Conservation (phyloP, 2,113 vertebrate genomes). For the Melanerpes aurifrons region DNA sequence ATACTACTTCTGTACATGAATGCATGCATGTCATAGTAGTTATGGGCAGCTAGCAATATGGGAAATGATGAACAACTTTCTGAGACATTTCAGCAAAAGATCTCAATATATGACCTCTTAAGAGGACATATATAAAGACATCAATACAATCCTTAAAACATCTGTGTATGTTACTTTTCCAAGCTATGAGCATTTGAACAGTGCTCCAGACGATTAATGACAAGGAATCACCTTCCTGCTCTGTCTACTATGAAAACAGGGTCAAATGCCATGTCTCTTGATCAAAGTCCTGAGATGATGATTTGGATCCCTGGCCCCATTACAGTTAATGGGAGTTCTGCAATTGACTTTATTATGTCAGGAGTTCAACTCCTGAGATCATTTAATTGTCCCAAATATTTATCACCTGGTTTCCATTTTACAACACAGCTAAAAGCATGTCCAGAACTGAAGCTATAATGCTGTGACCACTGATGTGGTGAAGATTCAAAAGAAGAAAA, state of each 20-base stretch:
- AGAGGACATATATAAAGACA: background rate
- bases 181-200: background rate
- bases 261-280: background rate
- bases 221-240: background rate
- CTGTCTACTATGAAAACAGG: background rate
- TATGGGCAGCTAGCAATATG: background rate
- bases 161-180: background rate
- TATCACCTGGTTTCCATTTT: slow-evolving; percentile 5
- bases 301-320: background rate
- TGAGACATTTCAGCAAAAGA: background rate
- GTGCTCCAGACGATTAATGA: background rate
- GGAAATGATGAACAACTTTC: background rate
- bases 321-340: slow-evolving; percentile 21
- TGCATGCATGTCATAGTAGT: background rate
- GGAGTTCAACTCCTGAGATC: slow-evolving; percentile 15
- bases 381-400: background rate
- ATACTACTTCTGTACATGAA: background rate
- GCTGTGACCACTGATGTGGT: background rate
- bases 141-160: background rate
- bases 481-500: background rate
- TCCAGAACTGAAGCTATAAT: background rate
- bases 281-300: background rate
- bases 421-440: background rate
- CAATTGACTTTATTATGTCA: background rate
- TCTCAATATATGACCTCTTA: background rate